Conservation (phyloP, 1,140 invertebrate genomes). For the Vanessa tameamea region DNA sequence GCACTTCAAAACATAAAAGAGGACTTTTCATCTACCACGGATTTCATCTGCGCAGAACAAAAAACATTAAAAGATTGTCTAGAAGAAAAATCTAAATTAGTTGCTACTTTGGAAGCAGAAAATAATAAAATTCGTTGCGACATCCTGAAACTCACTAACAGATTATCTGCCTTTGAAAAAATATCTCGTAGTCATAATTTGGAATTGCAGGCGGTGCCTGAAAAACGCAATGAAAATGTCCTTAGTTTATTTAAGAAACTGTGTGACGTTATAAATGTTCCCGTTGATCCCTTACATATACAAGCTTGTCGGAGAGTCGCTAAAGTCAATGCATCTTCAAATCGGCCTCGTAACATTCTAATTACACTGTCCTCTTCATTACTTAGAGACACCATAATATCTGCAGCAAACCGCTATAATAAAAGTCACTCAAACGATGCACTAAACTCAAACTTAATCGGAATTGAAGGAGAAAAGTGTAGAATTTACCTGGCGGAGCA, state of each 20-base stretch:
- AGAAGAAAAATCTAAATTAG: constrained; percentile 3
- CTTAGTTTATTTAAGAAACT: too few relatives aligned
- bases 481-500: constrained; percentile 1
- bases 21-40: constrained; percentile 12
- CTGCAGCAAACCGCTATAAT: constrained; percentile 12
- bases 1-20: constrained; percentile 6
- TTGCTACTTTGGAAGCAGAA: neutral
- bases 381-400: constrained; percentile 5
- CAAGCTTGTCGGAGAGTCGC: constrained; percentile 2
- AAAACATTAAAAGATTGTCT: neutral
- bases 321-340: constrained; percentile 7
- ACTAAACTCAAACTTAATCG: neutral
- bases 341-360: constrained; percentile 1
- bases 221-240: too few relatives aligned
- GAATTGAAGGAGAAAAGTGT: neutral
- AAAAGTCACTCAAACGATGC: neutral
- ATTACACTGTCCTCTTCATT: constrained; percentile 1
- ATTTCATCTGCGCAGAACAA: constrained; percentile 13
- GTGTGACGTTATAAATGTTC: too few relatives aligned
- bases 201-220: constrained; percentile 4
- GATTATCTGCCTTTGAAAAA: neutral
- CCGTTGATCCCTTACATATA: neutral
- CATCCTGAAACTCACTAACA: neutral
- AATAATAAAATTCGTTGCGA: too few relatives aligned
- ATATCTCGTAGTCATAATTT: constrained; percentile 12